Evolutionary conservation across 2,113 vertebrate genomes (phyloP).

Genomic region (Aythya baeri): DNA sequence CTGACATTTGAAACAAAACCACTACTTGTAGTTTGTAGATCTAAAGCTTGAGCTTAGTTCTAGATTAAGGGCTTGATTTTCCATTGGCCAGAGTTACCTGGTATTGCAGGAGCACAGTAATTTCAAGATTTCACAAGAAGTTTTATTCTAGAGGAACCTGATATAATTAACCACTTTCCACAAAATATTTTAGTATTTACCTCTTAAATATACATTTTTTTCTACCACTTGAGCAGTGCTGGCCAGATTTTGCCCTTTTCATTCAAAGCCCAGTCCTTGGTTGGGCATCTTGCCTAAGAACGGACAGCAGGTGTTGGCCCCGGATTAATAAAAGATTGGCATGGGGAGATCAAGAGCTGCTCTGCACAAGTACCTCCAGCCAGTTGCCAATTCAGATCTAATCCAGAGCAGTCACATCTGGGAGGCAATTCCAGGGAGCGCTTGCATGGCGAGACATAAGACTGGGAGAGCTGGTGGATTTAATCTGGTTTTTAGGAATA

Average conservation of each 20-base stretch:
- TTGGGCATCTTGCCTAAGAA: neutral
- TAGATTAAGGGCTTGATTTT: neutral
- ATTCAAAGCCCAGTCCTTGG: neutral
- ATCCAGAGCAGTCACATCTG: neutral
- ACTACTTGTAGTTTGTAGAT: neutral
- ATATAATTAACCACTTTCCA: neutral
- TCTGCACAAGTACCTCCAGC: neutral
- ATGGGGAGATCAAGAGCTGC: neutral
- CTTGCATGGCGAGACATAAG: neutral
- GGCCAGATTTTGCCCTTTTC: neutral
- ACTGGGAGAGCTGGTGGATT: neutral
- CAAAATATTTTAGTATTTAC: neutral
- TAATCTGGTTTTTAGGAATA: neutral
- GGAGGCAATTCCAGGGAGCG: neutral
- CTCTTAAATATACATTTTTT: neutral
- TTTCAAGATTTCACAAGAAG: neutral
- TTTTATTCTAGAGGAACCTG: neutral
- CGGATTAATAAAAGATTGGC: neutral
- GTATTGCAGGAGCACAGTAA: neutral
- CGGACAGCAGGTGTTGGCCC: conserved; percentile 6
- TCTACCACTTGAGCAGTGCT: neutral
- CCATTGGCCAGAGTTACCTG: neutral
- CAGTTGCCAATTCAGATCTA: neutral
- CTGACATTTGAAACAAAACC: neutral
- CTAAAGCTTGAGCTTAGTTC: neutral